Conservation (phyloP, 2,888 invertebrate genomes). For the Plutella xylostella region DNA sequence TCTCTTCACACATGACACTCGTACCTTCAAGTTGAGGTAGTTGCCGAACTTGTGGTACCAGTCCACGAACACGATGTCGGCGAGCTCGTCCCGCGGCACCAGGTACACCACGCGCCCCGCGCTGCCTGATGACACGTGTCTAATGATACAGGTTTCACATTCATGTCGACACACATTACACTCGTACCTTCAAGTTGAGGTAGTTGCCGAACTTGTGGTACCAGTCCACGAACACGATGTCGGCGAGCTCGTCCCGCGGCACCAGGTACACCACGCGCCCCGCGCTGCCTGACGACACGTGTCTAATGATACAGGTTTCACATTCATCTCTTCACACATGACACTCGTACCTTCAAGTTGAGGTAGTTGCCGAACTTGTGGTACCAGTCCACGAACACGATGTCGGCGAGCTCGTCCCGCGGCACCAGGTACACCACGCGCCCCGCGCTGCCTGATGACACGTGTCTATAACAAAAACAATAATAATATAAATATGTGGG, state of each 20-base stretch:
- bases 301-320: too few species aligned
- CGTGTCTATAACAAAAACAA: too few species aligned
- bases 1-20: neutral
- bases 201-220: slow-evolving; percentile 85
- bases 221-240: slow-evolving; percentile 92
- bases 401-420: slow-evolving; percentile 90
- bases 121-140: slow-evolving; percentile 80
- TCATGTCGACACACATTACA: too few species aligned
- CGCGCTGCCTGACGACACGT: slow-evolving; percentile 80
- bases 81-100: slow-evolving; percentile 91
- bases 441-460: too few species aligned
- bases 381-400: slow-evolving; percentile 92
- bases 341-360: slow-evolving; percentile 73
- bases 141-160: too few species aligned
- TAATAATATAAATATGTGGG: too few species aligned
- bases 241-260: slow-evolving; percentile 92
- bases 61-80: slow-evolving; percentile 89
- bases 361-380: slow-evolving; percentile 85
- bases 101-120: slow-evolving; percentile 94
- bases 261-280: slow-evolving; percentile 94
- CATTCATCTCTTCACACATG: too few species aligned
- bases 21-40: slow-evolving; percentile 78
- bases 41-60: slow-evolving; percentile 92
- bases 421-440: slow-evolving; percentile 96
- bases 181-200: slow-evolving; percentile 83